A percentile compares a stretch with the other conserved stretches of the same genome.
Evolutionary conservation across 2,113 vertebrate genomes (phyloP).

Genomic region (Okapia johnstoni): DNA sequence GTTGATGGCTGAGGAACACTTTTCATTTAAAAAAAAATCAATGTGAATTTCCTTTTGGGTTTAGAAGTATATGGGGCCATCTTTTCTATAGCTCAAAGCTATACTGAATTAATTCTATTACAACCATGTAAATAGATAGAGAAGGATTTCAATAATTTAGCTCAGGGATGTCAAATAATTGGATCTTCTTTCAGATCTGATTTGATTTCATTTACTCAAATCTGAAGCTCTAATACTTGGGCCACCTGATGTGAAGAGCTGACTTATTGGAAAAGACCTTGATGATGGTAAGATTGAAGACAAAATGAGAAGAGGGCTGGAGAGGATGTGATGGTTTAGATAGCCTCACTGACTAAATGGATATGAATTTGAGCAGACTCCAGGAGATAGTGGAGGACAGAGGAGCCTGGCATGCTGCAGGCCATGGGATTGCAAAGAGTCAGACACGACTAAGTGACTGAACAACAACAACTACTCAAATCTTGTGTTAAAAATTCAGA

Average conservation of each 20-base stretch:
- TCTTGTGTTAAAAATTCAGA: background rate
- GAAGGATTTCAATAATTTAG: background rate
- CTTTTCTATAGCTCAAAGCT: background rate
- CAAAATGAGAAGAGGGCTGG: background rate
- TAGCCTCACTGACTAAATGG: background rate
- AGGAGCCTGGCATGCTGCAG: background rate
- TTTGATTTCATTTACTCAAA: background rate
- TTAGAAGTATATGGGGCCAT: background rate
- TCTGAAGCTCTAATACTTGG: background rate
- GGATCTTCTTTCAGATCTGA: background rate
- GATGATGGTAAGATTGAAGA: background rate
- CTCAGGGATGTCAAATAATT: background rate
- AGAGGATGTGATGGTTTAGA: background rate
- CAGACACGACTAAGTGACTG: background rate
- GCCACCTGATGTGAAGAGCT: background rate
- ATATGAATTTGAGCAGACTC: background rate
- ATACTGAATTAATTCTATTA: background rate
- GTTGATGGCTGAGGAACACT: background rate
- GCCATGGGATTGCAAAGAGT: background rate
- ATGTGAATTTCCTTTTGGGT: background rate
- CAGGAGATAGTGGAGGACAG: background rate
- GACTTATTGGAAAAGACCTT: background rate
- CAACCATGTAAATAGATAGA: background rate
- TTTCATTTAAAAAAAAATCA: background rate
- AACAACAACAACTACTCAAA: background rate